Evolutionary conservation across 2,113 vertebrate species (phyloP).

Genomic region (Diadophis punctatus): DNA sequence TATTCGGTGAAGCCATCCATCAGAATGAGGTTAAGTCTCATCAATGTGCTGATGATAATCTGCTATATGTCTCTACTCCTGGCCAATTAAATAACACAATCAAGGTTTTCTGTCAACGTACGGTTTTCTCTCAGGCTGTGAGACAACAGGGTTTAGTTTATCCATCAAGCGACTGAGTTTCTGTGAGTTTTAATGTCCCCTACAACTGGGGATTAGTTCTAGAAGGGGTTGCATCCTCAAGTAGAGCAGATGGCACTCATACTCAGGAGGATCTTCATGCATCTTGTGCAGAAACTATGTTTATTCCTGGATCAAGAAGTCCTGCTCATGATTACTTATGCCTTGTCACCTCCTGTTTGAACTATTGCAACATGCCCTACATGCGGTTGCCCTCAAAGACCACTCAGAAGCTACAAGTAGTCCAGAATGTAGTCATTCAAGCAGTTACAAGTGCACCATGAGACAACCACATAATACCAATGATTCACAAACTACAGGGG

Average conservation of each 20-base stretch:
- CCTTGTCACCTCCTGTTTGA: not conserved
- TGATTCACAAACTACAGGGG: not conserved
- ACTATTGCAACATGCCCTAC: not conserved
- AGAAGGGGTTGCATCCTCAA: not conserved
- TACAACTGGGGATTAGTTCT: not conserved
- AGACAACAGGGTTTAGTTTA: not conserved
- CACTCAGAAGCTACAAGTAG: not conserved
- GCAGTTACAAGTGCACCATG: not conserved
- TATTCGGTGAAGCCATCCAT: not conserved
- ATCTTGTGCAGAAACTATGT: not conserved
- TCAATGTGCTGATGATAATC: not conserved
- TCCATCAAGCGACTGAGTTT: not conserved
- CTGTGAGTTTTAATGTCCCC: not conserved
- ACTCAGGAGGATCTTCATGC: not conserved
- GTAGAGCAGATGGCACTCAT: not conserved
- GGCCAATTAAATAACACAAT: not conserved
- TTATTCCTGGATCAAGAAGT: not conserved
- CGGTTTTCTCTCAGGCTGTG: not conserved
- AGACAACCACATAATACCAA: not conserved
- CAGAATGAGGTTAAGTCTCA: not conserved
- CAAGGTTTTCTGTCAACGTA: not conserved
- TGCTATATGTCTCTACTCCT: not conserved
- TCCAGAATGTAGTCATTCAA: not conserved
- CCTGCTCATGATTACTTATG: not conserved
- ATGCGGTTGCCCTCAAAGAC: not conserved